Percentiles rank a stretch among this genome's conserved stretches.
These are phyloP conservation scores for Nasonia giraulti DNA, from an alignment of 1,140 invertebrate species.

Conservation along the genomic window DNA sequence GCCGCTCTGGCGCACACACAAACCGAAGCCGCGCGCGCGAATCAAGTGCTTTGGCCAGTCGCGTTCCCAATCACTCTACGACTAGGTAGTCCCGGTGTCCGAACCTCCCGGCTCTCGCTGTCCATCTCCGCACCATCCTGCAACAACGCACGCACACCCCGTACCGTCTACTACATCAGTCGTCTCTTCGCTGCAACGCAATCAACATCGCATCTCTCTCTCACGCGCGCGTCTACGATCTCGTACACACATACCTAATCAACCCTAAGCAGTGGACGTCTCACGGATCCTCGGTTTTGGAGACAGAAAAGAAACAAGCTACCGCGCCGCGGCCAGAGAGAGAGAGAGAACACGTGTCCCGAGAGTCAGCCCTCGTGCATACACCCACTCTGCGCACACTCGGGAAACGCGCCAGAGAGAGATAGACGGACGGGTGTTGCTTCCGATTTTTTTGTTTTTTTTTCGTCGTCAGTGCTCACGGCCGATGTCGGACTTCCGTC, in stretches of 20 bases:
- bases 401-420: neutral
- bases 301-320: too few species aligned
- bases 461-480: neutral
- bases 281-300: too few species aligned
- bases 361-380: neutral
- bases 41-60: slow-evolving; percentile 76
- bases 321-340: neutral
- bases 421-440: neutral
- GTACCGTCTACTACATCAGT: neutral
- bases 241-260: too few species aligned
- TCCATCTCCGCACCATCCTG: slow-evolving; percentile 13
- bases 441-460: neutral
- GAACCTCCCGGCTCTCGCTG: slow-evolving; percentile 41
- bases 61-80: slow-evolving; percentile 75
- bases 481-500: neutral
- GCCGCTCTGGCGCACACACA: slow-evolving; percentile 57
- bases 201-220: neutral
- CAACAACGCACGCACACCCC: neutral
- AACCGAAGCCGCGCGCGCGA: slow-evolving; percentile 71
- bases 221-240: neutral
- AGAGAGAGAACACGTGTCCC: slow-evolving; percentile 27
- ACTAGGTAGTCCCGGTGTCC: slow-evolving; percentile 72
- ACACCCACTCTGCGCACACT: slow-evolving; percentile 12
- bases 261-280: too few species aligned
- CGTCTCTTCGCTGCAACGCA: neutral